A percentile compares a stretch with the other conserved stretches of the same genome.
phyloP scores from a whole-genome alignment of 1,140 invertebrate species.

The Papilio machaon region DNA sequence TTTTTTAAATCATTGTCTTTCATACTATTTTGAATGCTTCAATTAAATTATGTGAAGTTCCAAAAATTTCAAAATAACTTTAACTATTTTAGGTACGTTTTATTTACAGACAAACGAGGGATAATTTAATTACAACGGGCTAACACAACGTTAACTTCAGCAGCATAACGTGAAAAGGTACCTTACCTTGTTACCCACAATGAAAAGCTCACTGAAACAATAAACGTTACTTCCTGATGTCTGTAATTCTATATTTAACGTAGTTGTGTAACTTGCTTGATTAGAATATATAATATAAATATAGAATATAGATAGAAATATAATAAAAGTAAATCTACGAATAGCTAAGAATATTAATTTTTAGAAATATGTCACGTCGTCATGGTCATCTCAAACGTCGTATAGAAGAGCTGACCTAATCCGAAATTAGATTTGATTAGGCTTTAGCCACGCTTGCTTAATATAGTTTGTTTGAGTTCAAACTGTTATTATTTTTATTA shows the following conservation, averaged over 20 bases:
- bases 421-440: too few species aligned
- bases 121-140: constrained; percentile 8
- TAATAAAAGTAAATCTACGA: not conserved
- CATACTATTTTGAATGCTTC: not conserved
- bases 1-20: not conserved
- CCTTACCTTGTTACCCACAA: constrained; percentile 1
- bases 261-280: not conserved
- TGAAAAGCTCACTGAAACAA: constrained; percentile 17
- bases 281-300: not conserved
- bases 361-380: too few species aligned
- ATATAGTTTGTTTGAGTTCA: too few species aligned
- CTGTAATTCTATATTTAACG: not conserved
- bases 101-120: constrained; percentile 16
- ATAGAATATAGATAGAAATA: too few species aligned
- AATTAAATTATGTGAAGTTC: not conserved
- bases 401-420: too few species aligned
- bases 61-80: not conserved
- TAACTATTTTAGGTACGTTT: not conserved
- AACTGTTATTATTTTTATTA: too few species aligned
- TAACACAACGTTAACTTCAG: not conserved
- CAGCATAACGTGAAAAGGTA: constrained; percentile 9
- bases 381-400: too few species aligned
- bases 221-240: not conserved
- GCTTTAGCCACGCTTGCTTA: too few species aligned
- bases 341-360: too few species aligned